Percentiles rank a stretch among this genome's conserved stretches.
Conservation (phyloP, 2,113 vertebrate species). For the Solenodon paradoxus region DNA sequence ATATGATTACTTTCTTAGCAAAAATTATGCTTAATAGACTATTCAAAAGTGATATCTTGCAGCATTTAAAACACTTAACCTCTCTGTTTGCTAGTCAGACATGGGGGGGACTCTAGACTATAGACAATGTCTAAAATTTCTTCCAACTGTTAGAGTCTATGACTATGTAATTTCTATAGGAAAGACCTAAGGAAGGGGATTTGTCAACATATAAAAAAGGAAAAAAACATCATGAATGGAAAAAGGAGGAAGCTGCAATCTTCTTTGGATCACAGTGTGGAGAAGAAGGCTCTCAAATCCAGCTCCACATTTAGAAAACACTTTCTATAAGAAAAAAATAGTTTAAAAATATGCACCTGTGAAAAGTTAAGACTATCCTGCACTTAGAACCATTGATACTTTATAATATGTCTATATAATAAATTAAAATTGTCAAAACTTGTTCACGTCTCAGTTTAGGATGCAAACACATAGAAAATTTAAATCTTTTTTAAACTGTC, state of each 20-base stretch:
- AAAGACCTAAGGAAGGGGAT: not conserved
- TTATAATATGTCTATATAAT: not conserved
- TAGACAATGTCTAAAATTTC: not conserved
- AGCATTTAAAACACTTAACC: slow-evolving; percentile 4
- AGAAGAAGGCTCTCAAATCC: not conserved
- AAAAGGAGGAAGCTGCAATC: not conserved
- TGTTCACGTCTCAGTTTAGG: not conserved
- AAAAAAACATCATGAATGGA: not conserved
- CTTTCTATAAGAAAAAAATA: not conserved
- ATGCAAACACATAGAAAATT: not conserved
- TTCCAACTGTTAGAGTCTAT: not conserved
- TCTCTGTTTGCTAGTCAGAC: not conserved
- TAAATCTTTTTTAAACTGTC: not conserved
- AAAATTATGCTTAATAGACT: slow-evolving; percentile 39
- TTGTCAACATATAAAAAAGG: not conserved
- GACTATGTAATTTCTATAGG: not conserved
- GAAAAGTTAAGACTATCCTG: not conserved
- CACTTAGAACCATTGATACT: not conserved
- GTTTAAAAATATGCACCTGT: not conserved
- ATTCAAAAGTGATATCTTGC: not conserved
- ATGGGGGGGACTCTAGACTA: not conserved
- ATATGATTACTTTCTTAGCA: slow-evolving; percentile 26
- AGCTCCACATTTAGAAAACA: not conserved
- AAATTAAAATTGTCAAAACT: not conserved
- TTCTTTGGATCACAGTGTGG: not conserved